These are phyloP conservation scores for Thunnus thynnus DNA, from an alignment of 2,113 vertebrate genomes.

Conservation along the genomic window DNA sequence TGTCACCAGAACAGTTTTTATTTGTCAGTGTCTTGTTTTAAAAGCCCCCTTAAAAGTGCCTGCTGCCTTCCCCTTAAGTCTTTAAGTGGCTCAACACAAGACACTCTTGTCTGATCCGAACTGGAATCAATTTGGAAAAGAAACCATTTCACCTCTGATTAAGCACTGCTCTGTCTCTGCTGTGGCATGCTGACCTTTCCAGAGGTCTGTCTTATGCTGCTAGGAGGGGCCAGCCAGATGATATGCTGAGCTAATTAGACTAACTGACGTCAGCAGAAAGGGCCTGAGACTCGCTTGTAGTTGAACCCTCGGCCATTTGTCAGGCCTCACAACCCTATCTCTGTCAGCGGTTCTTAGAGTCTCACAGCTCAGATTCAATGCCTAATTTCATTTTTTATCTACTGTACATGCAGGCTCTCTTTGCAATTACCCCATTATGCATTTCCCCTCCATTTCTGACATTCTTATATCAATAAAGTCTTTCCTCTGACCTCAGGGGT, in stretches of 20 bases:
- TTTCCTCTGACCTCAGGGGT: background rate
- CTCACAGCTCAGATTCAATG: slow-evolving; percentile 28
- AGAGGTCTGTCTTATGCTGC: slow-evolving; percentile 78
- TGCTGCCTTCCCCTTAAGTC: slow-evolving; percentile 55
- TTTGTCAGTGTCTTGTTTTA: slow-evolving; percentile 78
- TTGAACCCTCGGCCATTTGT: slow-evolving; percentile 73
- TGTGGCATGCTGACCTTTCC: slow-evolving; percentile 86
- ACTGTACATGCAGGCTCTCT: slow-evolving; percentile 2
- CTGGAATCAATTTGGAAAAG: slow-evolving; percentile 85
- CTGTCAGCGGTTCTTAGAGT: slow-evolving; percentile 44
- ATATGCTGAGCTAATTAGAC: slow-evolving; percentile 79
- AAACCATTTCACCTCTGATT: slow-evolving; percentile 85
- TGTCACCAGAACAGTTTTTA: slow-evolving; percentile 76
- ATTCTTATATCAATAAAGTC: background rate
- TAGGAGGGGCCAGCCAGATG: slow-evolving; percentile 67
- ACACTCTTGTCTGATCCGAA: slow-evolving; percentile 80
- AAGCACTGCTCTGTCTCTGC: slow-evolving; percentile 79
- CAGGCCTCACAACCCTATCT: slow-evolving; percentile 56
- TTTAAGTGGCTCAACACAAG: slow-evolving; percentile 82
- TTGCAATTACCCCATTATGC: slow-evolving; percentile 5
- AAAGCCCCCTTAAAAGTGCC: slow-evolving; percentile 76
- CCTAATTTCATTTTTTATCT: slow-evolving; percentile 44
- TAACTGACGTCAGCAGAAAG: slow-evolving; percentile 79
- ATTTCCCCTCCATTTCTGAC: slow-evolving; percentile 29
- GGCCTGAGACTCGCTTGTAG: slow-evolving; percentile 69